These are phyloP conservation scores for Mercenaria mercenaria DNA, from an alignment of 1,140 invertebrate species.

Conservation along the genomic window DNA sequence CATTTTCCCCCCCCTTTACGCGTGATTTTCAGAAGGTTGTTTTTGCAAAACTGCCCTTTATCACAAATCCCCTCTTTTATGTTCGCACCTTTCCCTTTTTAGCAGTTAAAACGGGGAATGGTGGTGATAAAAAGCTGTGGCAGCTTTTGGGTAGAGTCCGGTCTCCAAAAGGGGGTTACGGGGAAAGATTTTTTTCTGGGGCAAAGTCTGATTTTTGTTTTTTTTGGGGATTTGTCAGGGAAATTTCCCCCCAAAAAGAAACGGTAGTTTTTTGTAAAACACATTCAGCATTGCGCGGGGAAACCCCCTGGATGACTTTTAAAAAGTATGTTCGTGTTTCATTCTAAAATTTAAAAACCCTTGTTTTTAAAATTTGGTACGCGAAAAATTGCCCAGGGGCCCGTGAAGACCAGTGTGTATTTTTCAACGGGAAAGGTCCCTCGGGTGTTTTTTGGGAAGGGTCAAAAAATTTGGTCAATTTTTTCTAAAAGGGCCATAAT, in stretches of 20 bases:
- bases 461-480: no score
- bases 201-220: not conserved
- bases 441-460: no score
- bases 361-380: no score
- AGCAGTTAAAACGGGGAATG: not conserved
- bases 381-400: no score
- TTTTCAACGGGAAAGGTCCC: no score
- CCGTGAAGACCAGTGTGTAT: no score
- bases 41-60: not conserved
- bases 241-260: not conserved
- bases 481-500: no score
- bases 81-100: not conserved
- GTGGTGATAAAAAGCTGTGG: slow-evolving; percentile 3
- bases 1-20: not conserved
- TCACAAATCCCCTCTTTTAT: not conserved
- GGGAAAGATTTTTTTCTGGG: not conserved
- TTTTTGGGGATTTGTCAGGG: not conserved
- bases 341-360: no score
- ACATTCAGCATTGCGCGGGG: not conserved
- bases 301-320: not conserved
- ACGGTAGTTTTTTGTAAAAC: slow-evolving; percentile 13
- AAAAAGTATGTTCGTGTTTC: not conserved
- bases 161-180: slow-evolving; percentile 3
- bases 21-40: not conserved
- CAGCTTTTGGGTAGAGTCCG: no score